These are phyloP conservation scores for Bucorvus abyssinicus DNA, from an alignment of 2,797 vertebrate genomes.

Conservation along the genomic window DNA sequence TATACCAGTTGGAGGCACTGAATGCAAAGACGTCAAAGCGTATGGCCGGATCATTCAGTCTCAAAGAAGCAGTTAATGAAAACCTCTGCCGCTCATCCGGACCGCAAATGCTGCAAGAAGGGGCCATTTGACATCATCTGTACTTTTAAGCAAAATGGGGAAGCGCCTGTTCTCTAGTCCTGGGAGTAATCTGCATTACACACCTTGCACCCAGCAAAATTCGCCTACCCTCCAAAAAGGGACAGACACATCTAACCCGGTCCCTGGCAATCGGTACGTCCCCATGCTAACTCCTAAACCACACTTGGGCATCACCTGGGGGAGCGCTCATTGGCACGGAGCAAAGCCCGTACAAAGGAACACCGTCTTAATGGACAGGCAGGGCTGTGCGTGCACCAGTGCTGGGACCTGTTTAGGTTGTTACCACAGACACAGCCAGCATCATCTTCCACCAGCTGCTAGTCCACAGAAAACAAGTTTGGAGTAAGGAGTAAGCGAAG, in stretches of 20 bases:
- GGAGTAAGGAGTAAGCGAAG: background rate
- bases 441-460: background rate
- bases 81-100: background rate
- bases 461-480: background rate
- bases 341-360: background rate
- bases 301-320: accelerated
- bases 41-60: background rate
- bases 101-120: background rate
- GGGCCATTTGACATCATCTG: background rate
- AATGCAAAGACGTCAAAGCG: background rate
- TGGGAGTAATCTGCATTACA: background rate
- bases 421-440: accelerated
- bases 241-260: background rate
- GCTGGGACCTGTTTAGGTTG: background rate
- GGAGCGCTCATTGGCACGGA: background rate
- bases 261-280: background rate
- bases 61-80: background rate
- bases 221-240: background rate
- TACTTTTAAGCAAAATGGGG: background rate
- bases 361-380: background rate
- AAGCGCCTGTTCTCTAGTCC: background rate
- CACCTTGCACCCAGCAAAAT: background rate
- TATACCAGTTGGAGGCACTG: background rate
- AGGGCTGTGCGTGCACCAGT: background rate
- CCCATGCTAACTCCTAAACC: background rate